These are phyloP conservation scores for Himalopsyche anomala DNA, from an alignment of 2,888 invertebrate species.

Conservation along the genomic window DNA sequence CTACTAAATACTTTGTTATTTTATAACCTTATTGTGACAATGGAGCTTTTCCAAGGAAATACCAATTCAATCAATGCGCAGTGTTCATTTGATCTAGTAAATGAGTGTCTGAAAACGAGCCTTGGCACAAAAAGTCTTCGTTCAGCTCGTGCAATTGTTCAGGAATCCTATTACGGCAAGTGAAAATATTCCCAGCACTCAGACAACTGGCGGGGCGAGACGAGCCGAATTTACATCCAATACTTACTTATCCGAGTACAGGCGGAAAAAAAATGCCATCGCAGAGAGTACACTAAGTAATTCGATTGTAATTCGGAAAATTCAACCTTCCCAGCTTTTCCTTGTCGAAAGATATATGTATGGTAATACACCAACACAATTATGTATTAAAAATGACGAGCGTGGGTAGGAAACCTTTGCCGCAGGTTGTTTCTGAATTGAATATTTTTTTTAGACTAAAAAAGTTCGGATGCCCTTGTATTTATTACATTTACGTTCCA, in stretches of 20 bases:
- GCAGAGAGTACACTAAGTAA: not conserved
- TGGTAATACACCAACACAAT: not conserved
- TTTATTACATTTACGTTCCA: no score
- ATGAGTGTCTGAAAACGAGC: not conserved
- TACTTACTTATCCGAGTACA: not conserved
- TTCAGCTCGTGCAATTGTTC: not conserved
- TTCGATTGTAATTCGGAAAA: constrained; percentile 9
- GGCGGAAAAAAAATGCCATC: not conserved
- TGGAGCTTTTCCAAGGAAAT: no score
- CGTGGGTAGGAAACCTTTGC: no score
- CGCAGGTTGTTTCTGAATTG: no score
- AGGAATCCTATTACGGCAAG: not conserved
- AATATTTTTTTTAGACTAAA: no score
- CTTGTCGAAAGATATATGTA: not conserved
- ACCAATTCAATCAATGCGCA: no score
- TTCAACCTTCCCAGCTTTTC: not conserved
- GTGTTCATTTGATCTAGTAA: no score
- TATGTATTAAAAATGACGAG: not conserved
- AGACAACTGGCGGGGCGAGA: not conserved
- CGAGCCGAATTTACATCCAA: constrained; percentile 17
- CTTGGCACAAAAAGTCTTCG: not conserved
- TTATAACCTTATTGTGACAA: no score
- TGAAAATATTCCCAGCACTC: constrained; percentile 1
- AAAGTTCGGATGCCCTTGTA: no score
- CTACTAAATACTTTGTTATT: no score